A percentile compares a stretch with the other conserved stretches of the same genome.
These are phyloP conservation scores for Eilema depressum DNA, from an alignment of 2,888 invertebrate species.

Conservation along the genomic window DNA sequence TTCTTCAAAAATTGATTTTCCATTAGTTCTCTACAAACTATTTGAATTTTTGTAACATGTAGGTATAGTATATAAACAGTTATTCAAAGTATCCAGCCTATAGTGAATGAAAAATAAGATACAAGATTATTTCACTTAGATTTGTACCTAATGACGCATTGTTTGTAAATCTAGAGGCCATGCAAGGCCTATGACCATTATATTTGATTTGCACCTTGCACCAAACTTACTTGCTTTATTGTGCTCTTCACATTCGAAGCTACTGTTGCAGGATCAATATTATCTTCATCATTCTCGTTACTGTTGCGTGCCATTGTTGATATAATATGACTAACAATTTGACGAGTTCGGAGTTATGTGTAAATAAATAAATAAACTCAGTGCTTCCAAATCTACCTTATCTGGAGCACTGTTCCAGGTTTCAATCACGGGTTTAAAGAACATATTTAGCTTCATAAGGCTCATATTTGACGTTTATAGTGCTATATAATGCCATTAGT, in stretches of 20 bases:
- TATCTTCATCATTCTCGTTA: slow-evolving; percentile 69
- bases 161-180: background rate
- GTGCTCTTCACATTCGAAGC: slow-evolving; percentile 70
- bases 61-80: no score
- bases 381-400: slow-evolving; percentile 1
- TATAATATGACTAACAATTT: slow-evolving; percentile 30
- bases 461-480: background rate
- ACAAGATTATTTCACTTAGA: background rate
- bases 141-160: background rate
- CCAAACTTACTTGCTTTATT: slow-evolving; percentile 69
- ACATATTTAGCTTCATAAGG: background rate
- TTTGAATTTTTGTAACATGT: background rate
- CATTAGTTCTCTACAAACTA: background rate
- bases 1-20: no score
- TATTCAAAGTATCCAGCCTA: background rate
- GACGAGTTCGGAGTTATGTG: slow-evolving; percentile 9
- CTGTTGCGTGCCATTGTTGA: slow-evolving; percentile 68
- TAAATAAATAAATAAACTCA: slow-evolving; percentile 22
- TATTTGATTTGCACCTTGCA: background rate
- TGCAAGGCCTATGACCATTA: background rate
- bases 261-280: slow-evolving; percentile 72
- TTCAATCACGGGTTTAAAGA: background rate
- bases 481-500: background rate
- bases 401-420: background rate
- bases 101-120: background rate